These are phyloP conservation scores for Bradypodion pumilum DNA, from an alignment of 2,797 vertebrate genomes.

Conservation along the genomic window DNA sequence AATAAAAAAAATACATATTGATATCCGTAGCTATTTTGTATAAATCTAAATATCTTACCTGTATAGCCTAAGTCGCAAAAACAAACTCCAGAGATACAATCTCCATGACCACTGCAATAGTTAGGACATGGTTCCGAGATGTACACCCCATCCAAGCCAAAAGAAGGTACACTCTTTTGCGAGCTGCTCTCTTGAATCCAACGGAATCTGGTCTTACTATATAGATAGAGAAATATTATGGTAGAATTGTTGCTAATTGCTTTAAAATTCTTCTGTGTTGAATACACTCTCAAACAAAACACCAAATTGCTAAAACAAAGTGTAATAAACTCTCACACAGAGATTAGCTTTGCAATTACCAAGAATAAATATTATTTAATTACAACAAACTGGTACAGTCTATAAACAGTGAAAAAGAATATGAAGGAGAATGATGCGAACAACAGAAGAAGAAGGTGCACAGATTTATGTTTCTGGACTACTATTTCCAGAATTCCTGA, in stretches of 20 bases:
- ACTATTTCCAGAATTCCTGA: too few relatives aligned
- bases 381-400: too few relatives aligned
- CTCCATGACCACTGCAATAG: slow-evolving; percentile 94
- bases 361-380: background rate
- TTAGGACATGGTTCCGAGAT: slow-evolving; percentile 95
- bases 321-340: background rate
- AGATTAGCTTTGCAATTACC: background rate
- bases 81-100: slow-evolving; percentile 95
- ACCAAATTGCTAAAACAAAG: background rate
- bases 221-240: background rate
- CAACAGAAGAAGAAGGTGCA: too few relatives aligned
- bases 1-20: background rate
- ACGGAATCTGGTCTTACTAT: slow-evolving; percentile 95
- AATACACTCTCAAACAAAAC: background rate
- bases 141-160: slow-evolving; percentile 93
- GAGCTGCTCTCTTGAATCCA: slow-evolving; percentile 97
- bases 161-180: slow-evolving; percentile 87
- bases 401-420: too few relatives aligned
- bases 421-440: too few relatives aligned
- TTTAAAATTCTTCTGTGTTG: background rate
- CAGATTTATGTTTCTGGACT: too few relatives aligned
- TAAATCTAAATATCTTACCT: slow-evolving; percentile 73
- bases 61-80: slow-evolving; percentile 97
- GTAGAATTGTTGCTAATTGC: background rate
- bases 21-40: background rate